phyloP scores from a whole-genome alignment of 2,113 vertebrate genomes.

The Oncorhynchus keta region DNA sequence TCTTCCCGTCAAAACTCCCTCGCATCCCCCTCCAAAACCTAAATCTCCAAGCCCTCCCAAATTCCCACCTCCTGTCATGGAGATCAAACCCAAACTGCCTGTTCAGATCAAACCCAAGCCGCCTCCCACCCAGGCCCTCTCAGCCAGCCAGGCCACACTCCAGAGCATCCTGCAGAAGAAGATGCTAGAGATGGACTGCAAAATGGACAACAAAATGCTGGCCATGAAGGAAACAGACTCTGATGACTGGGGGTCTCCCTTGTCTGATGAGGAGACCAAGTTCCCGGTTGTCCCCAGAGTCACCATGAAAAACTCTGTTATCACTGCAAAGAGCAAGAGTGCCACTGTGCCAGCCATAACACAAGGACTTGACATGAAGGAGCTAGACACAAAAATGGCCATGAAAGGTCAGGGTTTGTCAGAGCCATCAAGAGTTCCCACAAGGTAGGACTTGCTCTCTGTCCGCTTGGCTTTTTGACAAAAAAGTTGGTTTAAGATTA shows the following conservation, averaged over 20 bases:
- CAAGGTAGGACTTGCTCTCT: slow-evolving; percentile 55
- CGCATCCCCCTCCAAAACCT: slow-evolving; percentile 22
- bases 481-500: no score
- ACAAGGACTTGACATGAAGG: slow-evolving; percentile 59
- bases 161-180: slow-evolving; percentile 78
- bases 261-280: slow-evolving; percentile 49
- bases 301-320: slow-evolving; percentile 2
- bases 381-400: slow-evolving; percentile 59
- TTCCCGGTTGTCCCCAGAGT: slow-evolving; percentile 27
- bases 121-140: slow-evolving; percentile 24
- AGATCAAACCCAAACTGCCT: slow-evolving; percentile 42
- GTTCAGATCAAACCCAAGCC: slow-evolving; percentile 41
- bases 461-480: no score
- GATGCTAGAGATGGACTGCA: slow-evolving; percentile 78
- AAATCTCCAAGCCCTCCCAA: slow-evolving; percentile 44
- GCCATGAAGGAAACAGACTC: slow-evolving; percentile 39
- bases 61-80: slow-evolving; percentile 15
- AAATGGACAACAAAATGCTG: slow-evolving; percentile 65
- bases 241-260: slow-evolving; percentile 68
- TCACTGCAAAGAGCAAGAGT: slow-evolving; percentile 29
- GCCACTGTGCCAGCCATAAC: slow-evolving; percentile 27
- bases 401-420: slow-evolving; percentile 47
- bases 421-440: slow-evolving; percentile 33
- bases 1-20: background rate
- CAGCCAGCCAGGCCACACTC: slow-evolving; percentile 67